Evolutionary conservation across 1,140 invertebrate genomes (phyloP).

Genomic region (Cyrtorhinus lividipennis): DNA sequence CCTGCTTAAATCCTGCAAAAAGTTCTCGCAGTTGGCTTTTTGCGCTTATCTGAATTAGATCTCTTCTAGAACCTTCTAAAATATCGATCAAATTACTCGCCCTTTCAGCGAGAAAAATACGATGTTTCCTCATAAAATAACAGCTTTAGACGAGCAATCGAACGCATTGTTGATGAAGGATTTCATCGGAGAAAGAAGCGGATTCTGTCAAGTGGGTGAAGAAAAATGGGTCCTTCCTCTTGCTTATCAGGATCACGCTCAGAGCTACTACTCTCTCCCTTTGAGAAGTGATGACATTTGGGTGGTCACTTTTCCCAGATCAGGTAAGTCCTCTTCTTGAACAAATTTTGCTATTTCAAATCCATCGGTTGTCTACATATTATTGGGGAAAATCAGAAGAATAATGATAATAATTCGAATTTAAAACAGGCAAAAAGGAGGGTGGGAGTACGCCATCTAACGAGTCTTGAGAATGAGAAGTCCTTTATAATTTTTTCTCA

Average conservation of each 20-base stretch:
- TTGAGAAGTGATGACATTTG: conserved; percentile 42
- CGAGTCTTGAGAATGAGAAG: too few relatives aligned
- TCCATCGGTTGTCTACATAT: too few relatives aligned
- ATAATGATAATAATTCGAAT: not conserved
- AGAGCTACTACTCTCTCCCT: conserved; percentile 49
- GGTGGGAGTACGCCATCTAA: too few relatives aligned
- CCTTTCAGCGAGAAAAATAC: not conserved
- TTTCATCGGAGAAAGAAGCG: conserved; percentile 44
- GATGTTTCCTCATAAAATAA: conserved; percentile 7
- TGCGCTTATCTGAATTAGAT: too few relatives aligned
- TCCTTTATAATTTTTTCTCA: too few relatives aligned
- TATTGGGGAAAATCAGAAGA: too few relatives aligned
- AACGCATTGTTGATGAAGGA: not conserved
- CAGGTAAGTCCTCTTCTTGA: conserved; percentile 42
- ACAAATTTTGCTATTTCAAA: too few relatives aligned
- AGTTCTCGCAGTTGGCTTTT: not conserved
- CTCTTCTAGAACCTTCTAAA: too few relatives aligned
- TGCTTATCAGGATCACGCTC: conserved; percentile 44
- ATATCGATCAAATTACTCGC: not conserved
- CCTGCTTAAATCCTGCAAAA: not conserved
- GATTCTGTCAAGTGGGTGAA: conserved; percentile 53
- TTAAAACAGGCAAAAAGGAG: not conserved
- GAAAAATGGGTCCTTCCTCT: conserved; percentile 55
- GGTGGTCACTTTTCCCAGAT: conserved; percentile 60
- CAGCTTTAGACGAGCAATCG: not conserved